A percentile compares a stretch with the other conserved stretches of the same genome.
Evolutionary conservation across 2,888 invertebrate species (phyloP).

Genomic region (Plutella xylostella): DNA sequence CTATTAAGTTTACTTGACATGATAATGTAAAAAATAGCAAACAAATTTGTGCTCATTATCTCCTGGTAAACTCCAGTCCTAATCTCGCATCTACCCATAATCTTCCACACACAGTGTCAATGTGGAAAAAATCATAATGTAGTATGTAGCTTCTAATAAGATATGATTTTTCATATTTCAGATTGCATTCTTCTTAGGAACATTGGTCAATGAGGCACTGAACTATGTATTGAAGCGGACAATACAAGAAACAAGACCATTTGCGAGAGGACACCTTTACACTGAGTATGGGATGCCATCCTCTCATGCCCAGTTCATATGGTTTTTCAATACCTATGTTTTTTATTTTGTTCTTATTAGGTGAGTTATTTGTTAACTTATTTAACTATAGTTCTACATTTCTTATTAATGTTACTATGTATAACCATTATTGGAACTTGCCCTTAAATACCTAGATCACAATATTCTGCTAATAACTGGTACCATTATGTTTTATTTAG

Average conservation of each 20-base stretch:
- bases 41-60: no score
- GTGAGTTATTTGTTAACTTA: no score
- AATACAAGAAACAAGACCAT: conserved; percentile 84
- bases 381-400: no score
- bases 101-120: no score
- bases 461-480: no score
- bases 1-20: no score
- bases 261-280: conserved; percentile 74
- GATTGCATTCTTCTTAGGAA: conserved; percentile 88
- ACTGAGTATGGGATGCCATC: conserved; percentile 93
- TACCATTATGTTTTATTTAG: background rate
- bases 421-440: no score
- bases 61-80: no score
- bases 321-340: conserved; percentile 90
- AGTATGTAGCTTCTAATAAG: background rate
- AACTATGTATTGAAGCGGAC: conserved; percentile 86
- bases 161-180: conserved; percentile 44
- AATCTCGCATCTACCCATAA: no score
- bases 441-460: no score
- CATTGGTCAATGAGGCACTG: conserved; percentile 79
- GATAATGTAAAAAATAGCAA: no score
- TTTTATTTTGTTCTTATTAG: conserved; percentile 88
- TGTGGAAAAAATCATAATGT: background rate
- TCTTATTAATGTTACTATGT: no score
- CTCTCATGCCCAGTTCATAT: conserved; percentile 90